phyloP scores from a whole-genome alignment of 2,113 vertebrate genomes.

The Paratilapia polleni region DNA sequence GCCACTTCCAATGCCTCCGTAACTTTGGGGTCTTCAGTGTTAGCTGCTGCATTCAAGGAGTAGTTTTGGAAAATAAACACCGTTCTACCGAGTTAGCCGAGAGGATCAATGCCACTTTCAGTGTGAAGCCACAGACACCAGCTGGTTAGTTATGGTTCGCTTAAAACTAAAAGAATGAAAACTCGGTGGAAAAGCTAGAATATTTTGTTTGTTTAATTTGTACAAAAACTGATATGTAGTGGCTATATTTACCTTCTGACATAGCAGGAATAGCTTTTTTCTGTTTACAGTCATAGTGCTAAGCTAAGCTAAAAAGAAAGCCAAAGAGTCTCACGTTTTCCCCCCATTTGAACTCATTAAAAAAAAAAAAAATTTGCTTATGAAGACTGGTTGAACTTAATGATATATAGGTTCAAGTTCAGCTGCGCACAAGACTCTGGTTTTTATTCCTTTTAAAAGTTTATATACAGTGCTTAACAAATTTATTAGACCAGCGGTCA shows the following conservation, averaged over 20 bases:
- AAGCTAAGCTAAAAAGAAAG: conserved; percentile 1
- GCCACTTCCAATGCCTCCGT: neutral
- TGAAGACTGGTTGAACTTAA: neutral
- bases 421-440: neutral
- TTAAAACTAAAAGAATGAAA: neutral
- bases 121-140: neutral
- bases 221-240: neutral
- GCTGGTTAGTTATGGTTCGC: neutral
- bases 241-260: neutral
- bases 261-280: neutral
- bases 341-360: neutral
- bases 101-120: neutral
- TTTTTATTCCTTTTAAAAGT: neutral
- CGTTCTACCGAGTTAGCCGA: neutral
- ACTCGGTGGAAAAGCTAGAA: neutral
- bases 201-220: neutral
- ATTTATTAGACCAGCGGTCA: too few species aligned
- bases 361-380: neutral
- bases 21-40: neutral
- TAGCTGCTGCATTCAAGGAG: neutral
- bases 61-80: neutral
- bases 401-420: neutral
- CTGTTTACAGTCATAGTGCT: neutral
- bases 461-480: too few species aligned
- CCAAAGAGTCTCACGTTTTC: neutral